Evolutionary conservation across 2,113 vertebrate species (phyloP).

Genomic region (Colossoma macropomum): DNA sequence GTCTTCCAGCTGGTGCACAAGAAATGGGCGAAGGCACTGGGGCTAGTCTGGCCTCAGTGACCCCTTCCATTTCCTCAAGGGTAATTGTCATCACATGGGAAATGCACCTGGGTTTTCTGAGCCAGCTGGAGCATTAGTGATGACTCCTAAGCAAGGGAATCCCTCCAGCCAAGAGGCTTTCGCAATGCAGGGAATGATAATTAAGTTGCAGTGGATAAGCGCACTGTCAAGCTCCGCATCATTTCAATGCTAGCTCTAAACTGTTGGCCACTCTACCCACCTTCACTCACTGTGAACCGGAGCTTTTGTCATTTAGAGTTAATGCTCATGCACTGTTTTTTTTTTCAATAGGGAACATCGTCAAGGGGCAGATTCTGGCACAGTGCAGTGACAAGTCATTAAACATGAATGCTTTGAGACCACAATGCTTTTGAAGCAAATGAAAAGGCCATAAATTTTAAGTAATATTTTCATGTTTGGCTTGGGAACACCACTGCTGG

Average conservation of each 20-base stretch:
- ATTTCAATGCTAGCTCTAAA: slow-evolving; percentile 9
- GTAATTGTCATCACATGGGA: slow-evolving; percentile 12
- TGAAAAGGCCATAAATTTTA: not conserved
- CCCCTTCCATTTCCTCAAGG: slow-evolving; percentile 13
- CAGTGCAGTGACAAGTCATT: not conserved
- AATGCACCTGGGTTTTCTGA: slow-evolving; percentile 45
- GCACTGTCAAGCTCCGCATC: not conserved
- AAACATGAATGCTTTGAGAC: slow-evolving; percentile 5
- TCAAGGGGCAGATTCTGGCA: not conserved
- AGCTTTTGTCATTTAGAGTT: slow-evolving; percentile 27
- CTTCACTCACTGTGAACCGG: not conserved
- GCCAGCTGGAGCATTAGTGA: slow-evolving; percentile 41
- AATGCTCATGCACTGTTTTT: slow-evolving; percentile 19
- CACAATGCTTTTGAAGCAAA: slow-evolving; percentile 3
- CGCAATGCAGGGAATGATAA: slow-evolving; percentile 37
- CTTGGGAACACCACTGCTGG: not conserved
- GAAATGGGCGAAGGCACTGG: not conserved
- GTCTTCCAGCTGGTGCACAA: slow-evolving; percentile 3
- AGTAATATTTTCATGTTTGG: not conserved
- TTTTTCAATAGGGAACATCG: not conserved
- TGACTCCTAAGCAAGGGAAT: slow-evolving; percentile 42
- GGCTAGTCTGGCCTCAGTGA: not conserved
- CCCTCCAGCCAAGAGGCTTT: slow-evolving; percentile 39
- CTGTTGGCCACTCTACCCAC: slow-evolving; percentile 12
- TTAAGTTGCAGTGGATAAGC: slow-evolving; percentile 22